Conservation (phyloP, 1,140 invertebrate genomes). For the Tetragonula clypearis region DNA sequence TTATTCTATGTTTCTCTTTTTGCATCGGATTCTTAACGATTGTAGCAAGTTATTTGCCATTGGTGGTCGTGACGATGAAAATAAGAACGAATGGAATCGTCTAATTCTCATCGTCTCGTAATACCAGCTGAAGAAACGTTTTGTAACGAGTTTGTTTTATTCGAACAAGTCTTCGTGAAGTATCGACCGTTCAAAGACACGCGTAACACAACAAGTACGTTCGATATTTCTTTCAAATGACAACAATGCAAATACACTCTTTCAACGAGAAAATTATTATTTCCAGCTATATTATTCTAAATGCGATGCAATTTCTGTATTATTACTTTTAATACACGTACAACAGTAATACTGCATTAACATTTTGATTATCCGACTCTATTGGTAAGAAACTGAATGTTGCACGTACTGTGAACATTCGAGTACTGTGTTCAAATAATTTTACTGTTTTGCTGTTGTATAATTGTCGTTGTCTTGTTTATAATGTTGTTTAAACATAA, state of each 20-base stretch:
- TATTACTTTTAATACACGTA: neutral
- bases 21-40: neutral
- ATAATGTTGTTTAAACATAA: neutral
- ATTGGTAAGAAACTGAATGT: slow-evolving; percentile 13
- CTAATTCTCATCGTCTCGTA: neutral
- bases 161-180: neutral
- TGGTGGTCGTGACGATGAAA: no score
- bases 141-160: neutral
- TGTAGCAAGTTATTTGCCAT: neutral
- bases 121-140: neutral
- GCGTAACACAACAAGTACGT: neutral
- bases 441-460: no score
- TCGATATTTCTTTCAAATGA: neutral
- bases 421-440: neutral
- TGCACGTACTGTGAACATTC: neutral
- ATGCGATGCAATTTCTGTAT: neutral
- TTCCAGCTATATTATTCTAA: neutral
- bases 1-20: neutral
- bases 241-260: neutral
- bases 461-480: neutral
- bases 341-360: neutral
- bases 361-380: slow-evolving; percentile 10
- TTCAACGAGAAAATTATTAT: neutral
- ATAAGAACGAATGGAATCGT: neutral
- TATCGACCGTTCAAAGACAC: slow-evolving; percentile 23